Conservation (phyloP, 2,113 vertebrate species). For the Madoqua kirkii region DNA sequence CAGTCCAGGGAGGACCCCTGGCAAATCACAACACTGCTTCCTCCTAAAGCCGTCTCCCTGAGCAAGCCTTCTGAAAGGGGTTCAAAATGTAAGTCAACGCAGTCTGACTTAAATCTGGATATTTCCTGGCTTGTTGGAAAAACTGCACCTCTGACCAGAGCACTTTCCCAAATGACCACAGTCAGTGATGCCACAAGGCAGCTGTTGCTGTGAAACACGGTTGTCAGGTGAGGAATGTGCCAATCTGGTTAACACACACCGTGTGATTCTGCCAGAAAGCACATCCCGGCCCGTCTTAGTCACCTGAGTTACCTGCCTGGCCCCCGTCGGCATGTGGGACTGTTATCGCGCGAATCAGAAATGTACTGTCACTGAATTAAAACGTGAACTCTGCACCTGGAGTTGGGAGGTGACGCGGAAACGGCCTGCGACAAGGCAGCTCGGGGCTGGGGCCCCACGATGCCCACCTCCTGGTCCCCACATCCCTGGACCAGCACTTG, state of each 20-base stretch:
- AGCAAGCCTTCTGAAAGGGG: background rate
- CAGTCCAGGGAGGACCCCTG: background rate
- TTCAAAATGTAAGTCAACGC: rapidly evolving
- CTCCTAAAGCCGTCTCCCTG: background rate
- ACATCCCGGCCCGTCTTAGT: rapidly evolving
- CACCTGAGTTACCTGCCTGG: background rate
- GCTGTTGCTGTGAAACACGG: background rate
- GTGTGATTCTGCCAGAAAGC: rapidly evolving
- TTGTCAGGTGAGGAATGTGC: rapidly evolving
- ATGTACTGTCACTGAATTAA: rapidly evolving
- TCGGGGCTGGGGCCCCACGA: rapidly evolving
- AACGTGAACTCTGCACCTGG: background rate
- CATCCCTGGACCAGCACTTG: rapidly evolving
- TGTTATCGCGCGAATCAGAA: rapidly evolving
- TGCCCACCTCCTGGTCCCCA: background rate
- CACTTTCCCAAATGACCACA: background rate
- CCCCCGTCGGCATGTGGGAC: background rate
- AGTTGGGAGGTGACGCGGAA: background rate
- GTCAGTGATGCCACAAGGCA: rapidly evolving
- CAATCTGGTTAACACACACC: rapidly evolving
- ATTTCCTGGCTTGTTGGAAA: background rate
- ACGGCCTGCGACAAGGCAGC: rapidly evolving
- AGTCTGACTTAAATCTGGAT: too few relatives aligned
- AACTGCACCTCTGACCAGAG: background rate
- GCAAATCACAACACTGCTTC: background rate